Evolutionary conservation across 30 jellyfish, hydroid and myxozoan genomes (phyloP).

Genomic region (Pseudorhiza aurosa): DNA sequence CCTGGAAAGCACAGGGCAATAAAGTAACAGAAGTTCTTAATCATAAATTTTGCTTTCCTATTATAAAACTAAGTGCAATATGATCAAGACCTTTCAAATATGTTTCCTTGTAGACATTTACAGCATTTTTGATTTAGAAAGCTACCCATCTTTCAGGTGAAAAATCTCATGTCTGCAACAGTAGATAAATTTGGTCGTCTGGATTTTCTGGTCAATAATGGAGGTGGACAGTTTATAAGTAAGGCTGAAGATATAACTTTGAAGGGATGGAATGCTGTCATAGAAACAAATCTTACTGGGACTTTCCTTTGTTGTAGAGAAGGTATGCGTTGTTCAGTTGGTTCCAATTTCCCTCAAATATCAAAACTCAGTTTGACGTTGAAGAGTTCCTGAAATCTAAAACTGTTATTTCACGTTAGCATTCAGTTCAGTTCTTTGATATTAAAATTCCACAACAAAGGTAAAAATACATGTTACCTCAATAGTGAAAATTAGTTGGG

Average conservation of each 20-base stretch:
- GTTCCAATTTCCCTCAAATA: no score
- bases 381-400: no score
- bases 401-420: neutral
- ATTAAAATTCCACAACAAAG: neutral
- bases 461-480: no score
- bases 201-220: constrained; percentile 90
- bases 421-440: neutral
- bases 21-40: no score
- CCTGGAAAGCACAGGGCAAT: no score
- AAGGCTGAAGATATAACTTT: constrained; percentile 66
- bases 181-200: constrained; percentile 77
- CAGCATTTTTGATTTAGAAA: no score
- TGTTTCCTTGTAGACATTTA: no score
- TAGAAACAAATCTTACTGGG: constrained; percentile 96
- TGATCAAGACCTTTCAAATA: no score
- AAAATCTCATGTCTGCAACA: constrained; percentile 65
- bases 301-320: constrained; percentile 90
- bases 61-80: no score
- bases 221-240: constrained; percentile 96
- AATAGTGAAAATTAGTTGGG: no score
- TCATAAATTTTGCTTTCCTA: no score
- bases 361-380: no score
- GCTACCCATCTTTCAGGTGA: constrained; percentile 83
- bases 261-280: constrained; percentile 98
- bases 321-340: constrained; percentile 59